Evolutionary conservation across 2,113 vertebrate genomes (phyloP).

Genomic region (Tragelaphus imberbis): DNA sequence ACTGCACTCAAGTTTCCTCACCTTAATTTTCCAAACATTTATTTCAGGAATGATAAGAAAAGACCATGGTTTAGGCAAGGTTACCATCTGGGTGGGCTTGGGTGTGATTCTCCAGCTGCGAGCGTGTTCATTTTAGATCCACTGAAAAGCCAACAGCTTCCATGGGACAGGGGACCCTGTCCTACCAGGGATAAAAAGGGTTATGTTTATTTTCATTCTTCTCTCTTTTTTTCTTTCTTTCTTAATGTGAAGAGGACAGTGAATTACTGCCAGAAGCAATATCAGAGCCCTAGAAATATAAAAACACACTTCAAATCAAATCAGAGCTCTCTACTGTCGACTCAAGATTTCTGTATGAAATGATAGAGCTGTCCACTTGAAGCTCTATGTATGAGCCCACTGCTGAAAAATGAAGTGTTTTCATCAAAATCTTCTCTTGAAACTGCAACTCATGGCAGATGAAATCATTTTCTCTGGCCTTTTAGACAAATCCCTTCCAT

Average conservation of each 20-base stretch:
- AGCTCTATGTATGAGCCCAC: background rate
- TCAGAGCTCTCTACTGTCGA: background rate
- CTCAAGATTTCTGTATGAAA: slow-evolving; percentile 26
- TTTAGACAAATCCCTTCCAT: slow-evolving; percentile 52
- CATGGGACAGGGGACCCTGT: background rate
- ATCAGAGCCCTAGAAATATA: slow-evolving; percentile 59
- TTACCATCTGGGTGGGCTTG: slow-evolving; percentile 27
- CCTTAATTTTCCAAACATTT: slow-evolving; percentile 28
- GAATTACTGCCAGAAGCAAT: slow-evolving; percentile 66
- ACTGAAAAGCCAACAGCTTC: slow-evolving; percentile 34
- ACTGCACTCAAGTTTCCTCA: background rate
- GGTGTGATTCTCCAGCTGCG: slow-evolving; percentile 52
- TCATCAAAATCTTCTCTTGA: slow-evolving; percentile 6
- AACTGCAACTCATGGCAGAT: background rate
- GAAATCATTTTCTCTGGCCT: slow-evolving; percentile 57
- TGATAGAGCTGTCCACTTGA: background rate
- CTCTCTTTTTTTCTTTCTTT: background rate
- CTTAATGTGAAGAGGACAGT: slow-evolving; percentile 18
- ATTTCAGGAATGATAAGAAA: slow-evolving; percentile 47
- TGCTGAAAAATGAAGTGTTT: slow-evolving; percentile 24
- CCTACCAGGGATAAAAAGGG: background rate
- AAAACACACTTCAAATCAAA: slow-evolving; percentile 56
- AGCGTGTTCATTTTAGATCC: slow-evolving; percentile 58
- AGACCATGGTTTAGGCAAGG: slow-evolving; percentile 15
- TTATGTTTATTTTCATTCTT: slow-evolving; percentile 51